phyloP scores from a whole-genome alignment of 30 jellyfish, hydroid and myxozoan genomes.

The Pelagia noctiluca region DNA sequence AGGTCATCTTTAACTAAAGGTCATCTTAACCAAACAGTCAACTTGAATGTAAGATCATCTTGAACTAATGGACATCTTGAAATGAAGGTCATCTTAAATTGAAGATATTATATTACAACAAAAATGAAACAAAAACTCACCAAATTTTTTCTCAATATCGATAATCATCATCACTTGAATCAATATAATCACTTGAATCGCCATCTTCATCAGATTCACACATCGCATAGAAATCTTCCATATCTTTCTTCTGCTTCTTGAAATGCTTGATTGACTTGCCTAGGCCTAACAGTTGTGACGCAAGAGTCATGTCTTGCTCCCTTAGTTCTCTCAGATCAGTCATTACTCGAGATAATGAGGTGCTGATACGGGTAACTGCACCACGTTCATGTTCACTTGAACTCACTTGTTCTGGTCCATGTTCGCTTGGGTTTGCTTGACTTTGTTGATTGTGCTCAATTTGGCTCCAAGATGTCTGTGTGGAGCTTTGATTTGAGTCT shows the following conservation, averaged over 20 bases:
- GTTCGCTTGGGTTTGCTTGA: not conserved
- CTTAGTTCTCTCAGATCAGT: constrained; percentile 77
- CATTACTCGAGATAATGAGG: constrained; percentile 82
- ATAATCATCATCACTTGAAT: constrained; percentile 56
- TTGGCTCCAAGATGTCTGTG: no score
- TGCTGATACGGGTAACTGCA: constrained; percentile 73
- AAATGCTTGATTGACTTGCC: constrained; percentile 87
- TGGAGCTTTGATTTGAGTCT: no score
- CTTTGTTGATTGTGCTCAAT: not conserved
- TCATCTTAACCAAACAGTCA: no score
- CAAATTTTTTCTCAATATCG: no score
- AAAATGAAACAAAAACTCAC: no score
- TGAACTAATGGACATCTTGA: no score
- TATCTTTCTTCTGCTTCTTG: constrained; percentile 72
- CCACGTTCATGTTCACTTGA: not conserved
- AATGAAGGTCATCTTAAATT: no score
- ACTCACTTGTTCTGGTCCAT: not conserved
- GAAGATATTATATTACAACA: no score
- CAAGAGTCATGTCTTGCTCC: constrained; percentile 82
- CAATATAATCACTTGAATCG: constrained; percentile 42
- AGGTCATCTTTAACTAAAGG: no score
- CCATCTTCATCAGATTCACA: constrained; percentile 49
- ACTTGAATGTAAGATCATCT: no score
- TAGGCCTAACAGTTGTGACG: constrained; percentile 75
- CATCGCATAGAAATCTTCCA: constrained; percentile 62